These are phyloP conservation scores for Macheiramphus alcinus DNA, from an alignment of 2,113 vertebrate species.

Conservation along the genomic window DNA sequence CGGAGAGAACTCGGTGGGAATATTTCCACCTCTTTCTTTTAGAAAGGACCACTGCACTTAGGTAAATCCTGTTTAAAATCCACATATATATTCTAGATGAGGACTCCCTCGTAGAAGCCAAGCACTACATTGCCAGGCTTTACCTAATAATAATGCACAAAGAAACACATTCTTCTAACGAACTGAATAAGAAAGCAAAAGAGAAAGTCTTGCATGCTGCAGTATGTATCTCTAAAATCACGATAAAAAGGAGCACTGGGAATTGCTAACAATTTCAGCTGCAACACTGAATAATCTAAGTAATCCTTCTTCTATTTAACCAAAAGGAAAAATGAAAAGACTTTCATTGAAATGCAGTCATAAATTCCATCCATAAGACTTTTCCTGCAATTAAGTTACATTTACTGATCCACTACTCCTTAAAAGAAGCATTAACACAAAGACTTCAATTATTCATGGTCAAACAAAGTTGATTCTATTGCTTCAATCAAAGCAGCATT, in stretches of 20 bases:
- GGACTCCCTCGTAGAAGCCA: background rate
- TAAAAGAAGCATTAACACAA: conserved; percentile 76
- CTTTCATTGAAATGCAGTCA: conserved; percentile 69
- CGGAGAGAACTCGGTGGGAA: background rate
- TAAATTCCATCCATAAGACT: conserved; percentile 70
- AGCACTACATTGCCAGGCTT: background rate
- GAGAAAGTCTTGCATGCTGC: background rate
- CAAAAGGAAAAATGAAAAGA: conserved; percentile 70
- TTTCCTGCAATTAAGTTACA: conserved; percentile 76
- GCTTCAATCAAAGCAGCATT: conserved; percentile 75
- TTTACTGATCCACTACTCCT: conserved; percentile 74
- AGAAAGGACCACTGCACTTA: background rate
- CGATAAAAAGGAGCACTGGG: background rate
- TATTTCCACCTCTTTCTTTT: background rate
- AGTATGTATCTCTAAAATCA: background rate
- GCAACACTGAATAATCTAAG: conserved; percentile 48
- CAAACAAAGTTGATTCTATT: conserved; percentile 75
- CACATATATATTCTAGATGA: background rate
- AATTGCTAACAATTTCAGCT: conserved; percentile 54
- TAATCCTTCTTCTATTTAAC: conserved; percentile 65
- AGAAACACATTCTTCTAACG: background rate
- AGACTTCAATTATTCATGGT: conserved; percentile 77
- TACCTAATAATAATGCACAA: background rate
- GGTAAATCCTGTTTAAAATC: background rate
- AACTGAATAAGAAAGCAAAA: background rate